Percentiles rank a stretch among this genome's conserved stretches.
phyloP scores from a whole-genome alignment of 2,797 vertebrate species.

The Clamator glandarius region DNA sequence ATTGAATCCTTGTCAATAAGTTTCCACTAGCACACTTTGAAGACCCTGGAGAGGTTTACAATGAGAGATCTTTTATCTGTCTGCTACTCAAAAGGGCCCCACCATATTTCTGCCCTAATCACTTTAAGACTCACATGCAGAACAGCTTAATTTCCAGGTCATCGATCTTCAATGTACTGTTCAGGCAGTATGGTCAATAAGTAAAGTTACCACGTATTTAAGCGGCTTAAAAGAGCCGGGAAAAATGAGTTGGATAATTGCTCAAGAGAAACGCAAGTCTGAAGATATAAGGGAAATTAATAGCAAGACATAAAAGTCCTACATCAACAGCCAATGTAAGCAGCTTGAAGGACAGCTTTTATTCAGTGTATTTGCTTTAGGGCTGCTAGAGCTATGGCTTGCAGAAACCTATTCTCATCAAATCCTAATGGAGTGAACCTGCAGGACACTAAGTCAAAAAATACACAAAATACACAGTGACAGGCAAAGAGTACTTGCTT shows the following conservation, averaged over 20 bases:
- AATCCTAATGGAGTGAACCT: background rate
- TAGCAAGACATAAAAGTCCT: background rate
- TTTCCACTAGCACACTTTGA: background rate
- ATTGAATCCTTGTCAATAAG: background rate
- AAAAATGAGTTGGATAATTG: background rate
- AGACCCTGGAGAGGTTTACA: background rate
- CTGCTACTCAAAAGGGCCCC: background rate
- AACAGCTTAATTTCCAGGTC: constrained; percentile 55
- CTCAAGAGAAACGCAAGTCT: background rate
- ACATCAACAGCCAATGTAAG: background rate
- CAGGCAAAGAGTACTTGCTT: background rate
- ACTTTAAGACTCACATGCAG: background rate
- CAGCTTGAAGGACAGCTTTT: constrained; percentile 30
- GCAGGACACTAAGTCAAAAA: background rate
- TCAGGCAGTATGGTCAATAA: background rate
- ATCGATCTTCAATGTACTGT: constrained; percentile 16
- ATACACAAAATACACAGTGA: background rate
- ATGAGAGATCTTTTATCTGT: background rate
- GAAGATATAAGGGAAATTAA: background rate
- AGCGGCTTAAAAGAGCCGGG: background rate
- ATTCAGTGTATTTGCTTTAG: constrained; percentile 20
- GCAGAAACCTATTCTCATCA: constrained; percentile 2
- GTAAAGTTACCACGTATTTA: background rate
- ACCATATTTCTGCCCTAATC: constrained; percentile 9
- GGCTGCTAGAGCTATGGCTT: background rate